Evolutionary conservation across 2,888 invertebrate genomes (phyloP).

Genomic region (Gastracanthus pulcherrimus): DNA sequence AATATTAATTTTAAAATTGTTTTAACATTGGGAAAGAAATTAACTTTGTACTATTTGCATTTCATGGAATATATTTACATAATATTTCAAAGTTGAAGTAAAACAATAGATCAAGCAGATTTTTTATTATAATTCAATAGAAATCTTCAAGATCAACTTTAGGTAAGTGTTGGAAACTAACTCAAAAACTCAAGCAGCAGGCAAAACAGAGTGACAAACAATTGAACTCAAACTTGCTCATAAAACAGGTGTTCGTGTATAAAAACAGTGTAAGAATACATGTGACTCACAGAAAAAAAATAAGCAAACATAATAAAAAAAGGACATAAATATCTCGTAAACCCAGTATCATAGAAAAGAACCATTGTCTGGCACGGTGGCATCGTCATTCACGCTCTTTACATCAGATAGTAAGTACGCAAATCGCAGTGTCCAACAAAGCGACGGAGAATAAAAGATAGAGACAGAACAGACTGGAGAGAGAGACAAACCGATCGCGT

Average conservation of each 20-base stretch:
- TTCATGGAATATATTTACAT: too few species aligned
- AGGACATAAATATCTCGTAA: neutral
- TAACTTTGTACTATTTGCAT: too few species aligned
- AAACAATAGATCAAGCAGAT: too few species aligned
- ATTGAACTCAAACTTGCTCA: neutral
- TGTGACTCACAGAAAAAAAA: neutral
- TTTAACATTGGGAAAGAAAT: too few species aligned
- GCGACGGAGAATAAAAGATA: too few species aligned
- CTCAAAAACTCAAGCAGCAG: neutral
- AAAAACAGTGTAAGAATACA: conserved; percentile 5
- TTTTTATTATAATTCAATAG: neutral
- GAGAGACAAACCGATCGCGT: neutral
- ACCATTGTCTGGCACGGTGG: conserved; percentile 57
- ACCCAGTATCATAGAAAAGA: neutral
- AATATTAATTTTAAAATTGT: too few species aligned
- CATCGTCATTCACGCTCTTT: conserved; percentile 57
- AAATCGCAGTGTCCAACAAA: neutral
- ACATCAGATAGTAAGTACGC: conserved; percentile 43
- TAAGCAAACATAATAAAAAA: neutral
- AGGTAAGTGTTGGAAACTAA: conserved; percentile 9
- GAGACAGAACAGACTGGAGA: too few species aligned
- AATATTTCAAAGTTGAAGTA: too few species aligned
- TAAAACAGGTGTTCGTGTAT: conserved; percentile 2
- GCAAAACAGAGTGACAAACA: conserved; percentile 5
- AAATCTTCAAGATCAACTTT: conserved; percentile 32